phyloP scores from a whole-genome alignment of 2,113 vertebrate species.

The Microtus montanus region DNA sequence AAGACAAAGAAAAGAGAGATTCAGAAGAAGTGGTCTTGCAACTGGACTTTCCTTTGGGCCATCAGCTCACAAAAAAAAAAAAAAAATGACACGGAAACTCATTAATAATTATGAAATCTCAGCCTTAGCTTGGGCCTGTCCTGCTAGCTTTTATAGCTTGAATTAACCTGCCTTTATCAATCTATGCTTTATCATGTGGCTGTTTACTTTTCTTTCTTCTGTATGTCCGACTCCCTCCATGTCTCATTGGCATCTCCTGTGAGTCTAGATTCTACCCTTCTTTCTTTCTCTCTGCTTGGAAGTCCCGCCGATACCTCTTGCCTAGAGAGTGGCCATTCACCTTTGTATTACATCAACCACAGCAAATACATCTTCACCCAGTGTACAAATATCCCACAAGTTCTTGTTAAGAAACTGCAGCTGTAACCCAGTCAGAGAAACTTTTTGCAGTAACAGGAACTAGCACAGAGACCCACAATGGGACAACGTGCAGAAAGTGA shows the following conservation, averaged over 20 bases:
- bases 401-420: neutral
- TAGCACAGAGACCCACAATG: neutral
- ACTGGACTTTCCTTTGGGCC: neutral
- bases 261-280: neutral
- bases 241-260: neutral
- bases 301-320: neutral
- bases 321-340: neutral
- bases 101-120: neutral
- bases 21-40: neutral
- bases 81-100: neutral
- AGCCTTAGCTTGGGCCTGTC: neutral
- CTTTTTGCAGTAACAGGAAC: neutral
- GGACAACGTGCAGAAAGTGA: neutral
- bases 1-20: neutral
- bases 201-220: neutral
- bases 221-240: neutral
- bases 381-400: neutral
- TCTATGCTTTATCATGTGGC: neutral
- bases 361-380: neutral
- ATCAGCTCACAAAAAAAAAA: neutral
- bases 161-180: neutral
- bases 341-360: neutral
- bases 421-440: neutral
- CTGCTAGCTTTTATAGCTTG: neutral
- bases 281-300: neutral